phyloP scores from a whole-genome alignment of 1,140 invertebrate species.

The Chironomus tepperi region DNA sequence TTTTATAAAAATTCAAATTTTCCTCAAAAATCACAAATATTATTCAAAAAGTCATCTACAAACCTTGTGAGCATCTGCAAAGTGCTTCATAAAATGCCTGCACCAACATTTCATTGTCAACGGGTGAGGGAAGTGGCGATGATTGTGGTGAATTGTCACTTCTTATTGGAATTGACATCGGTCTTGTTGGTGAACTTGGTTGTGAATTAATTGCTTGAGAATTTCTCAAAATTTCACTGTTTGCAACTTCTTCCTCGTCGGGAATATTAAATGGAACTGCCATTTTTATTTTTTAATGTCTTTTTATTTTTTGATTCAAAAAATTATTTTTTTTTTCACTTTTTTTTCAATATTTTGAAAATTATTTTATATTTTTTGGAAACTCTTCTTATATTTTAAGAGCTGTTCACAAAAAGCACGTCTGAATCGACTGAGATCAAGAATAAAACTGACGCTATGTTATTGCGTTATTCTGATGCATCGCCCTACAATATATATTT shows the following conservation, averaged over 20 bases:
- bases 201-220: neutral
- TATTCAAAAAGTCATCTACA: neutral
- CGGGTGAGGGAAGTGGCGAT: neutral
- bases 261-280: conserved; percentile 16
- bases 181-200: neutral
- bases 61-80: neutral
- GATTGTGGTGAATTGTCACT: neutral
- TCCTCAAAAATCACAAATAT: no score
- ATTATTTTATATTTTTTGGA: neutral
- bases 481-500: neutral
- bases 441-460: neutral
- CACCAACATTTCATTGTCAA: conserved; percentile 19
- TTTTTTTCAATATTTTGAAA: neutral
- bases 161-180: neutral
- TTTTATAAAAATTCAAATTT: no score
- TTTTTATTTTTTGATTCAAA: neutral
- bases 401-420: neutral
- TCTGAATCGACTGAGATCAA: neutral
- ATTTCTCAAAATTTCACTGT: neutral
- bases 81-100: conserved; percentile 10
- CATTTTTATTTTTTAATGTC: neutral
- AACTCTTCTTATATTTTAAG: neutral
- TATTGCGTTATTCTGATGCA: neutral
- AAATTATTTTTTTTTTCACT: neutral
- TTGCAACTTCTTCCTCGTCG: neutral